Conservation (phyloP, 2,888 invertebrate species). For the Apamea anceps region DNA sequence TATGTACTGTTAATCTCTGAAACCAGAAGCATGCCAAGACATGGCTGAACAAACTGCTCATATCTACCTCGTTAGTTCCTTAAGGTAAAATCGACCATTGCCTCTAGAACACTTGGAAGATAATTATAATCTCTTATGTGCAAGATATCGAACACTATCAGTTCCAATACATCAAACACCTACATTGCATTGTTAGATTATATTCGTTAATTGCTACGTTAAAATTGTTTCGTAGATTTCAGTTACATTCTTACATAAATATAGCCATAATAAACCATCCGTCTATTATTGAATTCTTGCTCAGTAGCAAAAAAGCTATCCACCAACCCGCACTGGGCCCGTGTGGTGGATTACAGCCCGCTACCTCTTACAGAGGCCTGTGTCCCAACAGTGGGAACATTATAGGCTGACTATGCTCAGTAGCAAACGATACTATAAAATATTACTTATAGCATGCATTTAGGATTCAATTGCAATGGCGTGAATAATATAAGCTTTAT, state of each 20-base stretch:
- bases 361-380: no score
- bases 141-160: conserved; percentile 23
- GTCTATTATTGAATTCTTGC: not conserved
- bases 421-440: conserved; percentile 15
- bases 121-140: conserved; percentile 39
- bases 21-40: conserved; percentile 23
- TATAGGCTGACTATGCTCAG: not conserved
- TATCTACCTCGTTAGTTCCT: conserved; percentile 26
- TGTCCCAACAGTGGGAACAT: no score
- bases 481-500: conserved; percentile 2
- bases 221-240: conserved; percentile 54
- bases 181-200: conserved; percentile 61
- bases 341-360: not conserved
- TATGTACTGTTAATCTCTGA: conserved; percentile 52
- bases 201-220: conserved; percentile 43
- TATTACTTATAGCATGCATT: conserved; percentile 42
- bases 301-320: not conserved
- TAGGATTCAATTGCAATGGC: conserved; percentile 4
- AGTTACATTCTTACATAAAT: conserved; percentile 22
- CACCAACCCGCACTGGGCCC: not conserved
- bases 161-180: conserved; percentile 36
- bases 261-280: not conserved
- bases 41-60: conserved; percentile 17
- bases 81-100: conserved; percentile 10
- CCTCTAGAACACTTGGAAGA: conserved; percentile 34